phyloP scores from a whole-genome alignment of 1,140 invertebrate genomes.

The Drosophila tani region DNA sequence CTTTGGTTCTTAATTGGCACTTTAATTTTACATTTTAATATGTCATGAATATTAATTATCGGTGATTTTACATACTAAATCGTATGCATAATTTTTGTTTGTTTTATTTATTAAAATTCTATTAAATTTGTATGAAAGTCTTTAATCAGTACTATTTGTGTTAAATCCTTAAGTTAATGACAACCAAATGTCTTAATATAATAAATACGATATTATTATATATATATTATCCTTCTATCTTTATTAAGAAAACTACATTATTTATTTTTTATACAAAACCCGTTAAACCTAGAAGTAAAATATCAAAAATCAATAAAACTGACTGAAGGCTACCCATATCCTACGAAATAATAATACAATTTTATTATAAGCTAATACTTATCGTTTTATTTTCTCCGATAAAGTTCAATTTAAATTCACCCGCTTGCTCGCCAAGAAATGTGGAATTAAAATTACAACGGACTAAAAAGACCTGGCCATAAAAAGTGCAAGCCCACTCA shows the following conservation, averaged over 20 bases:
- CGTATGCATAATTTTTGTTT: no score
- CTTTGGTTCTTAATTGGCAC: not conserved
- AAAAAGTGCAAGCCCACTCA: not conserved
- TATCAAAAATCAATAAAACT: not conserved
- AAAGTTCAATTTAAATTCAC: not conserved
- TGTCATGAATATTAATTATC: not conserved
- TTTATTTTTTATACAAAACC: not conserved
- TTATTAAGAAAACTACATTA: not conserved
- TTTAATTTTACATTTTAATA: not conserved
- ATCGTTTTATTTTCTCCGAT: no score
- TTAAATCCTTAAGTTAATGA: not conserved
- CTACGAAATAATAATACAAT: not conserved
- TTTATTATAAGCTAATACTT: not conserved
- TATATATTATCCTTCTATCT: no score
- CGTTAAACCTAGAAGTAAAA: not conserved
- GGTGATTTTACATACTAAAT: no score
- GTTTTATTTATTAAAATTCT: not conserved
- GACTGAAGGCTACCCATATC: not conserved
- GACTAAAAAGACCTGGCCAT: not conserved
- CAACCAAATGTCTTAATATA: not conserved
- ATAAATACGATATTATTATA: not conserved
- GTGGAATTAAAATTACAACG: constrained; percentile 5
- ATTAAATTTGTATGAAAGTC: not conserved
- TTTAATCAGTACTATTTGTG: not conserved
- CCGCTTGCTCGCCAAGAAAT: not conserved